phyloP scores from a whole-genome alignment of 2,797 vertebrate species.

The Myotis daubentonii region DNA sequence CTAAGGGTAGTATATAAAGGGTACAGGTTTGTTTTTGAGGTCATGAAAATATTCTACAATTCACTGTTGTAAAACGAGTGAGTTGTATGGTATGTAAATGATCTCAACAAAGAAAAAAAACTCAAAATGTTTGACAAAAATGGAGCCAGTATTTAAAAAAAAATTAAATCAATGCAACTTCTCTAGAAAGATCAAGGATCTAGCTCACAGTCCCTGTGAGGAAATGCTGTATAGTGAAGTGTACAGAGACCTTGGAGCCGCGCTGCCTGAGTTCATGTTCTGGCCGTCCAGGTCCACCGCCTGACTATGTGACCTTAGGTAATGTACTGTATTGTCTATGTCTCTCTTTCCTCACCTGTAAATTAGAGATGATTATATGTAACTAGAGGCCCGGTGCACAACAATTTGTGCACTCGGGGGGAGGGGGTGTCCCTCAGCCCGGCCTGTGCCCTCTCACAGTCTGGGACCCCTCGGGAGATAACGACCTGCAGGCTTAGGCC shows the following conservation, averaged over 20 bases:
- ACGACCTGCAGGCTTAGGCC: too few relatives aligned
- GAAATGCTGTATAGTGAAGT: accelerated
- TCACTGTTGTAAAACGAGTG: not conserved
- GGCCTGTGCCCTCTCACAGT: too few relatives aligned
- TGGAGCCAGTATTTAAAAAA: not conserved
- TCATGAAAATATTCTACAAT: not conserved
- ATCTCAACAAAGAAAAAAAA: not conserved
- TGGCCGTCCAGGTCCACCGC: not conserved
- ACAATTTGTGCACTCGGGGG: too few relatives aligned
- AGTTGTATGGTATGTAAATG: not conserved
- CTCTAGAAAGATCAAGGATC: not conserved
- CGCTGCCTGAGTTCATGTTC: not conserved
- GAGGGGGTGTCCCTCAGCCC: too few relatives aligned
- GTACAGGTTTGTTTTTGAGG: not conserved
- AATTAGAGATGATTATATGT: not conserved
- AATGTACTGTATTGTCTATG: not conserved
- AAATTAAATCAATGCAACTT: not conserved
- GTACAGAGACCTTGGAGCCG: not conserved
- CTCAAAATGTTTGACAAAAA: not conserved
- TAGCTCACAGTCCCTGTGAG: not conserved
- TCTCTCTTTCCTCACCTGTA: not conserved
- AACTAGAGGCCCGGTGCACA: too few relatives aligned
- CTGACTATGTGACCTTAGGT: not conserved
- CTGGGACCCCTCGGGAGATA: too few relatives aligned
- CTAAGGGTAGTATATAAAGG: not conserved